Conservation (phyloP, 1,140 invertebrate species). For the Drosophila azteca region DNA sequence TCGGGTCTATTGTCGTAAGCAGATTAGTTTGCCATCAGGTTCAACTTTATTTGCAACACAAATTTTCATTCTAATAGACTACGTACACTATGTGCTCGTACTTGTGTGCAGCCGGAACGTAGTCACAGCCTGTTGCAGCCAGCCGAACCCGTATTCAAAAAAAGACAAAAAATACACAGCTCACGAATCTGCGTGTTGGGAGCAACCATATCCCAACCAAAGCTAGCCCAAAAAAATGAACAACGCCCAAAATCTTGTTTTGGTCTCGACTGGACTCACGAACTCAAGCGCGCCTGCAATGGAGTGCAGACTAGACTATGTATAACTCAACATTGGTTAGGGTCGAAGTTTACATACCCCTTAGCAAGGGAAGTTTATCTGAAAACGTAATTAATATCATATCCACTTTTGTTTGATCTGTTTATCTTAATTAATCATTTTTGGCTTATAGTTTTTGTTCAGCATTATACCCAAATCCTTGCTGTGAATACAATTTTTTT, state of each 20-base stretch:
- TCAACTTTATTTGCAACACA: constrained; percentile 82
- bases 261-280: constrained; percentile 71
- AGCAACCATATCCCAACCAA: constrained; percentile 43
- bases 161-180: constrained; percentile 52
- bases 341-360: constrained; percentile 46
- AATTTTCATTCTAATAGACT: constrained; percentile 70
- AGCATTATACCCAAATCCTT: too few species aligned
- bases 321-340: constrained; percentile 22
- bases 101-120: constrained; percentile 62
- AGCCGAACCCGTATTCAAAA: constrained; percentile 36
- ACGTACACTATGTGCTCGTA: constrained; percentile 35
- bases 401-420: too few species aligned
- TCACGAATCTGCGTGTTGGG: constrained; percentile 73
- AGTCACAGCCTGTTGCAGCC: constrained; percentile 35
- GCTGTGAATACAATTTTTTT: too few species aligned
- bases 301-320: constrained; percentile 29
- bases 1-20: constrained; percentile 78
- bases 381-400: too few species aligned
- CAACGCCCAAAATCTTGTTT: constrained; percentile 82
- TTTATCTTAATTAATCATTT: too few species aligned
- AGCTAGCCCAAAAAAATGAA: constrained; percentile 74
- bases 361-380: not conserved
- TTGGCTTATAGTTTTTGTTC: constrained; percentile 13
- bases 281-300: constrained; percentile 51
- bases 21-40: constrained; percentile 81